Conservation (phyloP, 2,797 vertebrate genomes). For the Numenius phaeopus region DNA sequence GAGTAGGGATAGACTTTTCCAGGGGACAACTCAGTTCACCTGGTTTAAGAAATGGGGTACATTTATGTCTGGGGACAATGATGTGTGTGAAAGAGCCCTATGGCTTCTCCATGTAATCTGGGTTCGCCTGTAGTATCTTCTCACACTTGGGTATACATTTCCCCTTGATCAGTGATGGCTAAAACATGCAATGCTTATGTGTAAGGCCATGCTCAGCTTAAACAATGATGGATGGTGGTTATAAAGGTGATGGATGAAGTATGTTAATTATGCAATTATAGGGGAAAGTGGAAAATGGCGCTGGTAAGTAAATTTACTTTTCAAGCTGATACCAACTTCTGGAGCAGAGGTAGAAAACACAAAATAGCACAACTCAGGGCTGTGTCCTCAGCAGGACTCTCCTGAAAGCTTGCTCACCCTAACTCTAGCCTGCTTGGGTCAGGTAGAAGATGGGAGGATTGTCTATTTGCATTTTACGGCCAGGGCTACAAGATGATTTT, state of each 20-base stretch:
- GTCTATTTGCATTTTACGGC: neutral
- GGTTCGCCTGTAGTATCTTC: neutral
- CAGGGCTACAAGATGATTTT: neutral
- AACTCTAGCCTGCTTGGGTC: neutral
- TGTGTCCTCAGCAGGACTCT: neutral
- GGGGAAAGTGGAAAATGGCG: neutral
- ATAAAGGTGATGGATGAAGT: constrained; percentile 22
- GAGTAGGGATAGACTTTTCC: neutral
- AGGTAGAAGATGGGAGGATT: neutral
- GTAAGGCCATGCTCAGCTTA: neutral
- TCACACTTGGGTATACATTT: neutral
- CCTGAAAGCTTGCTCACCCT: neutral
- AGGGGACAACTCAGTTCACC: neutral
- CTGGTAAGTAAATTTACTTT: neutral
- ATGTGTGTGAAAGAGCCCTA: neutral
- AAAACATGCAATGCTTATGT: neutral
- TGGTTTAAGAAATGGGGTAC: neutral
- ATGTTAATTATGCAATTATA: constrained; percentile 25
- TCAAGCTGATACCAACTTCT: neutral
- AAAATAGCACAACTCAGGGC: neutral
- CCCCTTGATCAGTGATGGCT: neutral
- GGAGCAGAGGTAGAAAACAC: neutral
- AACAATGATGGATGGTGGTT: neutral
- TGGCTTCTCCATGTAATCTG: rapidly evolving
- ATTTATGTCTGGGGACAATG: neutral